phyloP scores from a whole-genome alignment of 2,113 vertebrate genomes.

The Chionodraco myersi region DNA sequence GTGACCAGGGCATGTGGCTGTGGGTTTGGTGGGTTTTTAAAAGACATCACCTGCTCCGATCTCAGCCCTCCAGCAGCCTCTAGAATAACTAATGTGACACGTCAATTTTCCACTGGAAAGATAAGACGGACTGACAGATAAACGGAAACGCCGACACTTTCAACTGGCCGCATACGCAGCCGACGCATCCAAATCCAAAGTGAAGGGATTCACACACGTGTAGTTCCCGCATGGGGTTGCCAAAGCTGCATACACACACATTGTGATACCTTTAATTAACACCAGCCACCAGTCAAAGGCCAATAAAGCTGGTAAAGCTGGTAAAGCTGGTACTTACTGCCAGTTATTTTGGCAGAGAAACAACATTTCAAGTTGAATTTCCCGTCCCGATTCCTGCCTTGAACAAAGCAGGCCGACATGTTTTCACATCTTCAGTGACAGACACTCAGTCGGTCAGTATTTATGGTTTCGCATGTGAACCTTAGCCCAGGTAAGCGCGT shows the following conservation, averaged over 20 bases:
- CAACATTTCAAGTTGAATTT: not conserved
- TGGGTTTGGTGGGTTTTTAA: constrained; percentile 76
- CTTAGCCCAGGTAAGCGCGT: constrained; percentile 28
- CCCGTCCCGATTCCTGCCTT: not conserved
- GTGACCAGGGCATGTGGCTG: constrained; percentile 78
- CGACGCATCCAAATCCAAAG: constrained; percentile 30
- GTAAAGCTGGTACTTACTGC: not conserved
- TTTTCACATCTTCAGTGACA: not conserved
- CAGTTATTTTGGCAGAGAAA: not conserved
- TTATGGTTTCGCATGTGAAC: constrained; percentile 25
- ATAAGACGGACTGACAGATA: constrained; percentile 56
- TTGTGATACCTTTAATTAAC: constrained; percentile 36
- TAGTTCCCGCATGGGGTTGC: constrained; percentile 30
- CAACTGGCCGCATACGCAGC: not conserved
- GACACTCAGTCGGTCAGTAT: not conserved
- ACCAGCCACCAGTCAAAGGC: constrained; percentile 18
- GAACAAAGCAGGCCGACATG: not conserved
- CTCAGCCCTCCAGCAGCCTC: constrained; percentile 66
- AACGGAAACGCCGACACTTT: constrained; percentile 4
- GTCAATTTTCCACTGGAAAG: constrained; percentile 71
- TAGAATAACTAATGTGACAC: constrained; percentile 73
- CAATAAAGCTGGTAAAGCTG: not conserved
- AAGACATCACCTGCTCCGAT: constrained; percentile 80
- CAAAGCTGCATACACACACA: constrained; percentile 36
- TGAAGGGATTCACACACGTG: constrained; percentile 19